These are phyloP conservation scores for Cryptocephalus primarius DNA, from an alignment of 2,888 invertebrate genomes.

Conservation along the genomic window DNA sequence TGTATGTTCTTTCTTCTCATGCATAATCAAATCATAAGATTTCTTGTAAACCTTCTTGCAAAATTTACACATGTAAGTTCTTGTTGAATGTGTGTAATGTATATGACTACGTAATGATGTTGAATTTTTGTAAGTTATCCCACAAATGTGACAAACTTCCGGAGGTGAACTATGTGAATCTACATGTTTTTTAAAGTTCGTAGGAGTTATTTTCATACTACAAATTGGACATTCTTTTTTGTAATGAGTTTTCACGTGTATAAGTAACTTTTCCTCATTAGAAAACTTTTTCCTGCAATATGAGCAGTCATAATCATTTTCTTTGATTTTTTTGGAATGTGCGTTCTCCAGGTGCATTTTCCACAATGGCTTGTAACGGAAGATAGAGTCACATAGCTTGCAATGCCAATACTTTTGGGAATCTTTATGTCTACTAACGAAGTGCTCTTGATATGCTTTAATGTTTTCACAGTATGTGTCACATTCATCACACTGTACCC, in stretches of 20 bases:
- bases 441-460: constrained; percentile 9
- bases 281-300: constrained; percentile 16
- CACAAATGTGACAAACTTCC: constrained; percentile 28
- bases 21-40: constrained; percentile 19
- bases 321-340: constrained; percentile 7
- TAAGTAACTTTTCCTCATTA: constrained; percentile 10
- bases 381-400: constrained; percentile 13
- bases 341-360: constrained; percentile 15
- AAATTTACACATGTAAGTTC: constrained; percentile 16
- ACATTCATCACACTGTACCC: constrained; percentile 12
- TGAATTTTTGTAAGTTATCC: constrained; percentile 23
- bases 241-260: constrained; percentile 23
- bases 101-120: constrained; percentile 22
- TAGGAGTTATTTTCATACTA: constrained; percentile 19
- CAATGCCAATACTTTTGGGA: constrained; percentile 11
- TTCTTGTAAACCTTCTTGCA: constrained; percentile 20
- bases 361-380: constrained; percentile 17
- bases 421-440: constrained; percentile 4
- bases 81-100: constrained; percentile 21
- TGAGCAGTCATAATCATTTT: constrained; percentile 11
- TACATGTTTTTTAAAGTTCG: constrained; percentile 26
- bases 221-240: constrained; percentile 26
- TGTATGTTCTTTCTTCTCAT: constrained; percentile 20
- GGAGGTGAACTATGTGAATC: constrained; percentile 22
- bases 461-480: constrained; percentile 10